Evolutionary conservation across 2,113 vertebrate genomes (phyloP), one percentile per base, ranked within the genome.

Genomic region (Apistogramma diplotaenia): DNA sequence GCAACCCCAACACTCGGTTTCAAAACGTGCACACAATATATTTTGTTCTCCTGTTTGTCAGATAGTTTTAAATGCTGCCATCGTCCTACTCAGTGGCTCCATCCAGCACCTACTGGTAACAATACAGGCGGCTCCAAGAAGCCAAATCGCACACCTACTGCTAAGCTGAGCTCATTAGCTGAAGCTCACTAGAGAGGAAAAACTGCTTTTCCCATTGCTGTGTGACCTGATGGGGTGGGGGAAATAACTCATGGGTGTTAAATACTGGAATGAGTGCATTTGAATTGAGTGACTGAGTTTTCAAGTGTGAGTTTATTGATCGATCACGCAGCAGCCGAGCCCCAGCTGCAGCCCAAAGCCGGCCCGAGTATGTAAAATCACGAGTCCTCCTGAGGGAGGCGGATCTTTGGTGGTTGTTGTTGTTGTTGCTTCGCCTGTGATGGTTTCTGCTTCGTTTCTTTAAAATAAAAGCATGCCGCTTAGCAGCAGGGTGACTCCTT

Each of bases 131-230:
- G 76, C 83, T 82, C 73, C 72, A 85, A 65, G 79, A 74, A 88
- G 72, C 31, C 71, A n/a, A 77, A 46, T 67, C 40, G 71, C 73
- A 82, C 85, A 90, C 82, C 87, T 79, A 65, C 82, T 84, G 88
- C 80, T 65, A 73, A 79, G 79, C 61, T 86, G 73, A 90, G 72
- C 91, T 91, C 89, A 88, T 93, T 91, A 92, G 81, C 79, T 33
- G 49, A 85, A 80, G 74, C 81, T 83, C 87, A 92, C 82, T 84
- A 86, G 86, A 92, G 85, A 76, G 83, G 82, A 84, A 91, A 87
- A 86, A 88, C 73, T 75, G 84, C 82, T 84, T 87, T 80, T 61
- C 82, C 78, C 62, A 62, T 76, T 54, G 70, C 72, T 86, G 74
- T 85, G 76, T 61, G 72, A 75, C 71, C 61, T 76, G 58, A 88